Evolutionary conservation across 2,113 vertebrate genomes (phyloP).

Genomic region (Pelobates fuscus): DNA sequence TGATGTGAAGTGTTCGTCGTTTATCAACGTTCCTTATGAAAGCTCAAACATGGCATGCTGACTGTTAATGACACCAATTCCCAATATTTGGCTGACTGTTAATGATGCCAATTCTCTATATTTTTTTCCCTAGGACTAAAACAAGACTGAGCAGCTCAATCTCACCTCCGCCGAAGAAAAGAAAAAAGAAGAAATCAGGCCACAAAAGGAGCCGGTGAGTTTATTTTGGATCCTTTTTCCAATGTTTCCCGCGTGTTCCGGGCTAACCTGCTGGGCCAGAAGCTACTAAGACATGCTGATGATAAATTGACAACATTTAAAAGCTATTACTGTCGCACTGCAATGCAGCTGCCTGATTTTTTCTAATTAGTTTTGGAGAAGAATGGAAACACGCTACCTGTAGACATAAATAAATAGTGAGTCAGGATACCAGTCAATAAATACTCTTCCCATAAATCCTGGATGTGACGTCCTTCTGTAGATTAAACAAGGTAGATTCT

Average conservation of each 20-base stretch:
- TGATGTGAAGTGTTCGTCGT: too few species aligned
- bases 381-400: slow-evolving; percentile 11
- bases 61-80: neutral
- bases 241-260: slow-evolving; percentile 14
- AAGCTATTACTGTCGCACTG: slow-evolving; percentile 37
- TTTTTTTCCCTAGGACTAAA: slow-evolving; percentile 61
- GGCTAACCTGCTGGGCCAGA: slow-evolving; percentile 23
- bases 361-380: slow-evolving; percentile 32
- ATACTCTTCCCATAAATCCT: slow-evolving; percentile 8
- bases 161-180: slow-evolving; percentile 93
- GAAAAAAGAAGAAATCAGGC: slow-evolving; percentile 96
- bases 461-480: neutral
- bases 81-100: neutral
- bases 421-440: slow-evolving; percentile 25
- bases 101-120: neutral
- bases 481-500: neutral
- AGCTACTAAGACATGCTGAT: slow-evolving; percentile 29
- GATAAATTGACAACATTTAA: slow-evolving; percentile 45
- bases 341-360: slow-evolving; percentile 36
- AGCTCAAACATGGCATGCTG: too few species aligned
- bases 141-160: slow-evolving; percentile 87
- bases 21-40: too few species aligned
- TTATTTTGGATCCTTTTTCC: slow-evolving; percentile 7
- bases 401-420: slow-evolving; percentile 28
- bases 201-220: slow-evolving; percentile 90